phyloP scores from a whole-genome alignment of 2,888 invertebrate species.

The Nematopogon swammerdamellus region DNA sequence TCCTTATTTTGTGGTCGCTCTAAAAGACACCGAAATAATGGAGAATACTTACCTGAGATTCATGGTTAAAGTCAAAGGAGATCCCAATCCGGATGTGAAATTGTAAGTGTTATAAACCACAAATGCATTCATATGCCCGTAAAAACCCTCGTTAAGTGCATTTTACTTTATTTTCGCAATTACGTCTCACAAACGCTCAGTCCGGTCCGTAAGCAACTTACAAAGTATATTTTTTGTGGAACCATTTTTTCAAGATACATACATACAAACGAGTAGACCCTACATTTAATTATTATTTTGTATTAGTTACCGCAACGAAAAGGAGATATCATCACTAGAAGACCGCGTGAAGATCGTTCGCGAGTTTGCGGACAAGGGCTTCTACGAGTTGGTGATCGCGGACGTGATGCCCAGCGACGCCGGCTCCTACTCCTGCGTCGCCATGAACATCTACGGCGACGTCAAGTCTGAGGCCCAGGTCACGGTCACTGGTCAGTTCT shows the following conservation, averaged over 20 bases:
- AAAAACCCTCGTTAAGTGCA: background rate
- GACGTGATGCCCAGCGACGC: conserved; percentile 77
- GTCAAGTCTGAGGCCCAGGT: conserved; percentile 71
- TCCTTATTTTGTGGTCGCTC: conserved; percentile 79
- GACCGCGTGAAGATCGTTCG: conserved; percentile 68
- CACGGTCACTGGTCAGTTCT: conserved; percentile 68
- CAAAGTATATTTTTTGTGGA: too few relatives aligned
- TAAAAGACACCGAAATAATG: conserved; percentile 85
- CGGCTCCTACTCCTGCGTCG: conserved; percentile 80
- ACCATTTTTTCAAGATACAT: too few relatives aligned
- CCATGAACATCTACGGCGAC: conserved; percentile 79
- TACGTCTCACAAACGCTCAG: too few relatives aligned
- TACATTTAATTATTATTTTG: too few relatives aligned
- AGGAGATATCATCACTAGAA: conserved; percentile 65
- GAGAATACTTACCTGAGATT: conserved; percentile 85
- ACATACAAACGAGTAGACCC: too few relatives aligned
- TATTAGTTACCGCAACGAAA: conserved; percentile 77
- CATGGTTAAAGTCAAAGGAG: conserved; percentile 84
- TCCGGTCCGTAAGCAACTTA: too few relatives aligned
- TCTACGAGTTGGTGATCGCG: conserved; percentile 83
- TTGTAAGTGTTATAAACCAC: conserved; percentile 87
- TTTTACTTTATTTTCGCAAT: too few relatives aligned
- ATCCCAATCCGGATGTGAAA: conserved; percentile 84
- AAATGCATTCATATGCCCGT: background rate
- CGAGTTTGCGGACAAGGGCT: conserved; percentile 76